Percentiles rank a stretch among this genome's conserved stretches.
Evolutionary conservation across 2,888 invertebrate genomes (phyloP).

Genomic region (Drosophila planitibia): DNA sequence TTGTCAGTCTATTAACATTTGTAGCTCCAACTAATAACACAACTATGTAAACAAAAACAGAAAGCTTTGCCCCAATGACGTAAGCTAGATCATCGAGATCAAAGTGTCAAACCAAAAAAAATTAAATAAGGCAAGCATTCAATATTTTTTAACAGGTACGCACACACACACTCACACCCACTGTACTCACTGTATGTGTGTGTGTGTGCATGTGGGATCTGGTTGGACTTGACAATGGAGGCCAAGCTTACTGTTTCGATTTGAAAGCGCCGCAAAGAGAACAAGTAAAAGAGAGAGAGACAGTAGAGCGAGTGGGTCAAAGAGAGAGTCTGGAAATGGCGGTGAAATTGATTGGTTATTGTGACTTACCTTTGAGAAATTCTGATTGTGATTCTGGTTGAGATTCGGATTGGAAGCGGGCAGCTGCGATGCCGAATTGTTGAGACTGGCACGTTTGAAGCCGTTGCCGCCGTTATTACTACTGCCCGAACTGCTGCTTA

Average conservation of each 20-base stretch:
- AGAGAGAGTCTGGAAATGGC: background rate
- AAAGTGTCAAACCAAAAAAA: slow-evolving; percentile 14
- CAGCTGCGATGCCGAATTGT: slow-evolving; percentile 62
- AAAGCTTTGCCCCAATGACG: slow-evolving; percentile 20
- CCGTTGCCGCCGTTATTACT: slow-evolving; percentile 51
- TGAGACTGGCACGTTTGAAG: slow-evolving; percentile 68
- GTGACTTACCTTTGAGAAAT: slow-evolving; percentile 66
- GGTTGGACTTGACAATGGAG: slow-evolving; percentile 73
- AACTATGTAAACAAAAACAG: background rate
- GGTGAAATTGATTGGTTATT: slow-evolving; percentile 35
- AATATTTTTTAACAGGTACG: slow-evolving; percentile 27
- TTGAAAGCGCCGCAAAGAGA: slow-evolving; percentile 16
- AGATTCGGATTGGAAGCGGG: slow-evolving; percentile 54
- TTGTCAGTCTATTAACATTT: background rate
- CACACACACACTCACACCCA: slow-evolving; percentile 12
- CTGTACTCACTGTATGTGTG: background rate
- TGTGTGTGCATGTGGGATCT: slow-evolving; percentile 53
- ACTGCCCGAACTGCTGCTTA: slow-evolving; percentile 48
- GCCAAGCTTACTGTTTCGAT: slow-evolving; percentile 47
- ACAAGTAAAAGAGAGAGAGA: slow-evolving; percentile 1
- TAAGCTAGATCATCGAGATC: slow-evolving; percentile 22
- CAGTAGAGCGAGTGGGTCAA: background rate
- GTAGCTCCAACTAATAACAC: background rate
- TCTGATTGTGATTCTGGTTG: slow-evolving; percentile 45
- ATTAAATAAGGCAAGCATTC: slow-evolving; percentile 1